These are phyloP conservation scores for Orthonyx spaldingii DNA, from an alignment of 2,113 vertebrate genomes.

Conservation along the genomic window DNA sequence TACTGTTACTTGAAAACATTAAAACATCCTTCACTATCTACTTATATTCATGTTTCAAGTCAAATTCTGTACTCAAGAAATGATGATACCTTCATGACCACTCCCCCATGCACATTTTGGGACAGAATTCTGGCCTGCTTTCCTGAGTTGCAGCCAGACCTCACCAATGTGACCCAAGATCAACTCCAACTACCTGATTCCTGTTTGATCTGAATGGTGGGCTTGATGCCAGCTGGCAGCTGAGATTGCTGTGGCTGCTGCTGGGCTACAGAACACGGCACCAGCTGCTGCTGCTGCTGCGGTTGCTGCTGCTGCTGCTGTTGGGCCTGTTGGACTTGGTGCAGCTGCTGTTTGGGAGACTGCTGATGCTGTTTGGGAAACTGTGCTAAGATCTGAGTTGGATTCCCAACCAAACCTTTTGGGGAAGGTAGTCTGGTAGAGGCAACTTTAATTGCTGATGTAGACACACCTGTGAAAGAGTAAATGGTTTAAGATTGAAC, in stretches of 20 bases:
- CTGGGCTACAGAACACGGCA: slow-evolving; percentile 68
- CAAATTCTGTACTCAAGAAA: neutral
- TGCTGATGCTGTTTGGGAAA: slow-evolving; percentile 91
- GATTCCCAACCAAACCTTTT: slow-evolving; percentile 85
- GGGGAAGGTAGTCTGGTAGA: slow-evolving; percentile 90
- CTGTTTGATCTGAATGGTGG: slow-evolving; percentile 98
- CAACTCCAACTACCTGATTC: slow-evolving; percentile 85
- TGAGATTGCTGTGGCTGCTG: slow-evolving; percentile 71
- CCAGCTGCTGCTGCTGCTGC: slow-evolving; percentile 55
- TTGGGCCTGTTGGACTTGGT: slow-evolving; percentile 71
- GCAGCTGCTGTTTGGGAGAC: slow-evolving; percentile 80
- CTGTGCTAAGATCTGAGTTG: slow-evolving; percentile 92
- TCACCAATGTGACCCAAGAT: neutral
- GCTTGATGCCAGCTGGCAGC: slow-evolving; percentile 81
- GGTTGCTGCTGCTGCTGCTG: slow-evolving; percentile 80
- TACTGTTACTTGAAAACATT: neutral
- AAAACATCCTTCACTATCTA: neutral
- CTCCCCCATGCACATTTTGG: neutral
- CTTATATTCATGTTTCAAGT: neutral
- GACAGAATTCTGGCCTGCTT: neutral
- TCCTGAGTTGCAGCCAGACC: neutral
- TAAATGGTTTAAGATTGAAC: neutral
- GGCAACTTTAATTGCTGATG: slow-evolving; percentile 88
- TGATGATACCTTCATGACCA: neutral
- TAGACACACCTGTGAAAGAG: slow-evolving; percentile 75